A percentile compares a stretch with the other conserved stretches of the same genome.
phyloP scores from a whole-genome alignment of 1,140 invertebrate species.

The Odontomachus brunneus region DNA sequence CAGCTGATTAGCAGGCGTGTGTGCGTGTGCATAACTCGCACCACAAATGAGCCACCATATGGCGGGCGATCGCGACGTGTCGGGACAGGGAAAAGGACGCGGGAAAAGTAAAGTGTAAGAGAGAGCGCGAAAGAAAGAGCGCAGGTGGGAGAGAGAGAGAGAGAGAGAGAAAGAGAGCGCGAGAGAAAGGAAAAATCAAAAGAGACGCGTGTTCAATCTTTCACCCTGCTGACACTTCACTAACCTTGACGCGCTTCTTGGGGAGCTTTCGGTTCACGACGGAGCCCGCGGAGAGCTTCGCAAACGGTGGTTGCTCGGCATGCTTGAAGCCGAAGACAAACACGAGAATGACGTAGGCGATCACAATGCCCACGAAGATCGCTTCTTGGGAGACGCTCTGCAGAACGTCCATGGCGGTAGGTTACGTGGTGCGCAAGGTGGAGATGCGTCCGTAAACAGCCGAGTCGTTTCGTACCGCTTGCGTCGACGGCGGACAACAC shows the following conservation, averaged over 20 bases:
- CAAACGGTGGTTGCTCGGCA: slow-evolving; percentile 90
- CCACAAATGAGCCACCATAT: slow-evolving; percentile 72
- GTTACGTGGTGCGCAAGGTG: neutral
- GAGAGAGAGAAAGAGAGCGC: neutral
- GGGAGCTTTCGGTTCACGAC: slow-evolving; percentile 88
- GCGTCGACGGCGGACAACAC: slow-evolving; percentile 28
- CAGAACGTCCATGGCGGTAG: slow-evolving; percentile 73
- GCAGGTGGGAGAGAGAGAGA: neutral
- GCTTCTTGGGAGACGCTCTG: slow-evolving; percentile 82
- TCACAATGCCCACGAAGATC: slow-evolving; percentile 88
- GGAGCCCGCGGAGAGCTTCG: slow-evolving; percentile 87
- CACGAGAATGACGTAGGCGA: slow-evolving; percentile 88
- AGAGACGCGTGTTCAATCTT: neutral
- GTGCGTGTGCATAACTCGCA: slow-evolving; percentile 46
- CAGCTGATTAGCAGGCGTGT: slow-evolving; percentile 75
- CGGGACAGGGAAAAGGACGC: neutral
- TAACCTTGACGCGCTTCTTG: slow-evolving; percentile 89
- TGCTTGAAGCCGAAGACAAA: slow-evolving; percentile 91
- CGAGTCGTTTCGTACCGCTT: neutral
- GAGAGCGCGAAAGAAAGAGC: neutral
- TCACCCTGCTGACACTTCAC: slow-evolving; percentile 43
- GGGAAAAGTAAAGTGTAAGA: neutral
- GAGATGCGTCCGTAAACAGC: neutral
- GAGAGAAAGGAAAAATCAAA: neutral
- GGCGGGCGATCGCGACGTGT: slow-evolving; percentile 53